phyloP scores from a whole-genome alignment of 2,888 invertebrate species.

The Harpalus rufipes region DNA sequence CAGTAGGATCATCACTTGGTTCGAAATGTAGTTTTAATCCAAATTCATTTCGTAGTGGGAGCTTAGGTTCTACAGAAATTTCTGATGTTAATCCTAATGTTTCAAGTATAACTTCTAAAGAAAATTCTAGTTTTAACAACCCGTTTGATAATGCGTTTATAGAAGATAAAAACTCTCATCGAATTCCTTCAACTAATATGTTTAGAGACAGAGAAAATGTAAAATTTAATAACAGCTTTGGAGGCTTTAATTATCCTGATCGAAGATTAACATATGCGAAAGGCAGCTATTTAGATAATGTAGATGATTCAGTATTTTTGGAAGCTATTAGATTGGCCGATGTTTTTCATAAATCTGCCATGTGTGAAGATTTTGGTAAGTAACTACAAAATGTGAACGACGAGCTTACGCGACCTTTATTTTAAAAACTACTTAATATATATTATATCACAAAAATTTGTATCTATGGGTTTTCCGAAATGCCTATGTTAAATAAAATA shows the following conservation, averaged over 20 bases:
- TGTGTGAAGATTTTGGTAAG: background rate
- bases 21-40: conserved; percentile 29
- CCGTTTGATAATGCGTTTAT: conserved; percentile 30
- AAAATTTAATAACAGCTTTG: conserved; percentile 46
- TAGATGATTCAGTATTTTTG: conserved; percentile 62
- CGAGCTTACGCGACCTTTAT: no score
- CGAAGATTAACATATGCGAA: background rate
- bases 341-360: conserved; percentile 17
- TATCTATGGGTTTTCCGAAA: no score
- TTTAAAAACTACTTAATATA: no score
- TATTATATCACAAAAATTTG: no score
- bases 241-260: conserved; percentile 22
- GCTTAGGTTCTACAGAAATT: conserved; percentile 43
- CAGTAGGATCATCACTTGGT: conserved; percentile 16
- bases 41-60: conserved; percentile 25
- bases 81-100: conserved; percentile 44
- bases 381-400: background rate
- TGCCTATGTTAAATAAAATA: no score
- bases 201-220: background rate
- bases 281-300: background rate
- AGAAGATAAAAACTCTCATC: conserved; percentile 8
- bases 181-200: background rate
- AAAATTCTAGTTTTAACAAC: background rate
- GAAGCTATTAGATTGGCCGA: conserved; percentile 43
- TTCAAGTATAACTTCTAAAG: conserved; percentile 26